These are phyloP conservation scores for Lepas anatifera DNA, from an alignment of 2,888 invertebrate species.

Conservation along the genomic window DNA sequence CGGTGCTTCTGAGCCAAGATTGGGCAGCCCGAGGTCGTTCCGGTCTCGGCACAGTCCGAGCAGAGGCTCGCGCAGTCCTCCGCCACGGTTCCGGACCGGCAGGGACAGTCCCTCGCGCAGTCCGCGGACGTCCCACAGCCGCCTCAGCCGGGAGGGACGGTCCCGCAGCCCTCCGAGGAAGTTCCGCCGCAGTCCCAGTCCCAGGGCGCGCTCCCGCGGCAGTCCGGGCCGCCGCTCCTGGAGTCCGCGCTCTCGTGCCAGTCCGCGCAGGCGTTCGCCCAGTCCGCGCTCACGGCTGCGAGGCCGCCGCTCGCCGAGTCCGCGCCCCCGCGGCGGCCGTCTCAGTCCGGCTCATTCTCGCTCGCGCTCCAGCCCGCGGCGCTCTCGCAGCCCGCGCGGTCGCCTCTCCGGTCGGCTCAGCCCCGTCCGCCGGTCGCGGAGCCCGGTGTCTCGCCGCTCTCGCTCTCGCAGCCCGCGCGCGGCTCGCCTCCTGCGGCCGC, in stretches of 20 bases:
- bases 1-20: too few relatives aligned
- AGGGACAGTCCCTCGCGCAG: not conserved
- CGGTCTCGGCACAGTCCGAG: not conserved
- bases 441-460: not conserved
- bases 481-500: too few relatives aligned
- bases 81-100: not conserved
- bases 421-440: not conserved
- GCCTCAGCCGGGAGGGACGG: not conserved
- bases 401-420: not conserved
- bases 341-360: too few relatives aligned
- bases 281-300: not conserved
- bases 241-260: not conserved
- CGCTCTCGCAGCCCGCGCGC: too few relatives aligned
- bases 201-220: not conserved
- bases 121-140: not conserved
- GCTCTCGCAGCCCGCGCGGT: not conserved
- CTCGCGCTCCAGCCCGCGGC: not conserved
- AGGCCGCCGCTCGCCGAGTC: too few relatives aligned
- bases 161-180: not conserved
- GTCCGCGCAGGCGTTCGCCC: not conserved
- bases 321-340: not conserved
- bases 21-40: too few relatives aligned
- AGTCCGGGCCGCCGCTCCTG: not conserved
- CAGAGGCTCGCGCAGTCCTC: not conserved
- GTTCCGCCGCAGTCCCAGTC: not conserved